Percentiles rank a stretch among this genome's conserved stretches.
Evolutionary conservation across 1,140 invertebrate genomes (phyloP).

Genomic region (Meteorus sp.): DNA sequence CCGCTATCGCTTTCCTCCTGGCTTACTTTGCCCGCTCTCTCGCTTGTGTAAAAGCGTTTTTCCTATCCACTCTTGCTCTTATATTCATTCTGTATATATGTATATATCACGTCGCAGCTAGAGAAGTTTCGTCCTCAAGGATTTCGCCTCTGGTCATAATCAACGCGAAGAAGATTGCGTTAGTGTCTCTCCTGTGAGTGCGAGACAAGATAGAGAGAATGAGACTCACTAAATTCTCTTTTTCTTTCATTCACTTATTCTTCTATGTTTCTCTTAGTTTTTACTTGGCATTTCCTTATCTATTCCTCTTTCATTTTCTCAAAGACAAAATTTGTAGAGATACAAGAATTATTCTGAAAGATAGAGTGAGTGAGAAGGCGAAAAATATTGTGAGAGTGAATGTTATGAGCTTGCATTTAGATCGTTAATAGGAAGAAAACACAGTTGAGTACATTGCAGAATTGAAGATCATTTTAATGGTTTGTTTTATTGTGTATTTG

Average conservation of each 20-base stretch:
- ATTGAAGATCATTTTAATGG: slow-evolving; percentile 50
- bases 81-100: no score
- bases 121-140: background rate
- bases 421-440: slow-evolving; percentile 2
- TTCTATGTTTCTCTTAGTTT: no score
- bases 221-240: background rate
- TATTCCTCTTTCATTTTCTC: slow-evolving; percentile 1
- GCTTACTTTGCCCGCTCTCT: slow-evolving; percentile 17
- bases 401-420: background rate
- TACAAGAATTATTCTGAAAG: no score
- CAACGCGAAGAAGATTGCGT: slow-evolving; percentile 30
- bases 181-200: slow-evolving; percentile 15
- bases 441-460: slow-evolving; percentile 46
- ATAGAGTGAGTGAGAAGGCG: background rate
- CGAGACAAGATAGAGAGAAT: background rate
- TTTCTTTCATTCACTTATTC: slow-evolving; percentile 2
- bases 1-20: slow-evolving; percentile 1
- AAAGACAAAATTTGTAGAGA: background rate
- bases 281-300: no score
- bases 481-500: slow-evolving; percentile 50
- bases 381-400: background rate
- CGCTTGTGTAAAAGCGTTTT: slow-evolving; percentile 20
- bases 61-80: slow-evolving; percentile 2
- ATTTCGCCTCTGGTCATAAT: slow-evolving; percentile 34
- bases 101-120: no score